Percentiles rank a stretch among this genome's conserved stretches.
These are phyloP conservation scores for Phaonia tiefii DNA, from an alignment of 2,888 invertebrate genomes.

Conservation along the genomic window DNA sequence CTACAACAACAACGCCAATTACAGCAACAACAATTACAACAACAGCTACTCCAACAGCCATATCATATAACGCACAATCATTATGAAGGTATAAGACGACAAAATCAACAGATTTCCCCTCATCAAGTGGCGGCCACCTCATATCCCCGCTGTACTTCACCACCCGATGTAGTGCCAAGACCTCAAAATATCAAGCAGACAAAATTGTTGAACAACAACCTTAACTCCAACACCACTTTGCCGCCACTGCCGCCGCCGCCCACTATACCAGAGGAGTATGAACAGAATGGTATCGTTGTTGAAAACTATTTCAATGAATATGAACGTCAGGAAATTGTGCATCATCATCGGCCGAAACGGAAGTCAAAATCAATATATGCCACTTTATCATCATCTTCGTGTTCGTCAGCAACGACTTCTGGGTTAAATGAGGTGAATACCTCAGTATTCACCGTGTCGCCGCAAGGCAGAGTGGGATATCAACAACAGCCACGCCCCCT, in stretches of 20 bases:
- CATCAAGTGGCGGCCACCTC: slow-evolving; percentile 68
- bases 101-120: slow-evolving; percentile 34
- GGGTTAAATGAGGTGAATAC: slow-evolving; percentile 33
- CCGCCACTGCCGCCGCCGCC: slow-evolving; percentile 15
- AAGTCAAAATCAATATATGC: slow-evolving; percentile 35
- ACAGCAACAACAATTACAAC: slow-evolving; percentile 65
- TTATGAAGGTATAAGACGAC: slow-evolving; percentile 64
- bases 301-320: slow-evolving; percentile 80
- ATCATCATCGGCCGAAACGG: slow-evolving; percentile 72
- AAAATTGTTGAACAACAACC: slow-evolving; percentile 29
- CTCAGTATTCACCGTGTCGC: slow-evolving; percentile 37
- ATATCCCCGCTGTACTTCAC: slow-evolving; percentile 77
- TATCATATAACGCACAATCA: slow-evolving; percentile 70
- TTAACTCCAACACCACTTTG: neutral
- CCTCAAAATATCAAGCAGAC: slow-evolving; percentile 71
- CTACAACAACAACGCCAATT: slow-evolving; percentile 71
- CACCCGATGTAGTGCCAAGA: slow-evolving; percentile 79
- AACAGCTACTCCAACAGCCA: slow-evolving; percentile 69
- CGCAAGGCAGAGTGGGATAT: slow-evolving; percentile 15
- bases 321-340: slow-evolving; percentile 80
- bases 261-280: slow-evolving; percentile 54
- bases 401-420: slow-evolving; percentile 1
- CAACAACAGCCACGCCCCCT: slow-evolving; percentile 11
- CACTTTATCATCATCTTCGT: slow-evolving; percentile 50
- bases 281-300: slow-evolving; percentile 76